Percentiles rank a stretch among this genome's conserved stretches.
These are phyloP conservation scores for Eunapius fragilis DNA, from an alignment of 37 sponge, comb jelly and placozoan genomes.

Conservation along the genomic window DNA sequence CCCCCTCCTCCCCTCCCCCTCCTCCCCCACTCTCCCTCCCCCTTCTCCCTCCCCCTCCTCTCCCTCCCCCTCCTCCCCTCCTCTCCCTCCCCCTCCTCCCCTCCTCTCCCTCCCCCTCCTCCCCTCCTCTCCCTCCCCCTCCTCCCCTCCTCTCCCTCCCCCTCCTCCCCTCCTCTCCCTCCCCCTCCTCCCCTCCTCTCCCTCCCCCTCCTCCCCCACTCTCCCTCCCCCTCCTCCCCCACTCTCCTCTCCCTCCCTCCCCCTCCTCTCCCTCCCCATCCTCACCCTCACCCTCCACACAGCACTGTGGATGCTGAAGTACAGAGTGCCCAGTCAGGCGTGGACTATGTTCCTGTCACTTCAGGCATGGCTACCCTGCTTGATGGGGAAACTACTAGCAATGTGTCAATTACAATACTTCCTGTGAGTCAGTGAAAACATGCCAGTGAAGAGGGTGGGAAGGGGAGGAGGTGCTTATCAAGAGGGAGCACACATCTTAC, in stretches of 20 bases:
- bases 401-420: constrained; percentile 63
- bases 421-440: constrained; percentile 31
- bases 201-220: background rate
- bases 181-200: background rate
- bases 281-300: too few species aligned
- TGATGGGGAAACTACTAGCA: constrained; percentile 43
- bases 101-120: background rate
- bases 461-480: background rate
- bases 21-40: too few species aligned
- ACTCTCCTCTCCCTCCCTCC: too few species aligned
- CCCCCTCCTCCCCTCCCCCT: too few species aligned
- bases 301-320: background rate
- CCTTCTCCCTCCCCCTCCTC: constrained; percentile 42
- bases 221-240: background rate
- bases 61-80: too few species aligned
- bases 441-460: background rate
- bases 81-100: background rate
- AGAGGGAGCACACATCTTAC: too few species aligned
- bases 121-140: too few species aligned
- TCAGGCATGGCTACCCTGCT: constrained; percentile 25
- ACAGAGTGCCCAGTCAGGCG: constrained; percentile 3
- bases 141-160: too few species aligned
- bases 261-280: too few species aligned
- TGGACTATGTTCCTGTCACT: constrained; percentile 48
- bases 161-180: constrained; percentile 41